phyloP scores from a whole-genome alignment of 2,113 vertebrate species.

The Nipponia nippon region DNA sequence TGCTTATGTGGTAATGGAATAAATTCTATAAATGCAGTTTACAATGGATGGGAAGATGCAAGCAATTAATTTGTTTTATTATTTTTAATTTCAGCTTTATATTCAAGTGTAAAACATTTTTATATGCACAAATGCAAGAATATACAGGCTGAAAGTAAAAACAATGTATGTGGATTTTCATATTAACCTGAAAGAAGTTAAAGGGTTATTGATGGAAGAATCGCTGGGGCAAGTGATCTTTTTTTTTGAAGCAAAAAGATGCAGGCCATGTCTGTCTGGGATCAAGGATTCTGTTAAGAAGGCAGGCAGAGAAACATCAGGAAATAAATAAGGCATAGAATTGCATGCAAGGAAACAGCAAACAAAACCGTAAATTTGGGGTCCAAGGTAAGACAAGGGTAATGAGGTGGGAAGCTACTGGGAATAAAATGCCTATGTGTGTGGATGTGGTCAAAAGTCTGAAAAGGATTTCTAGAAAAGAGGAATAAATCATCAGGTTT shows the following conservation, averaged over 20 bases:
- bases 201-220: background rate
- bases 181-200: background rate
- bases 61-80: background rate
- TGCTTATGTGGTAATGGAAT: background rate
- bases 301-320: background rate
- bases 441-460: background rate
- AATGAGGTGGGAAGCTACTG: background rate
- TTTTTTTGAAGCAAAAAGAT: background rate
- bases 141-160: background rate
- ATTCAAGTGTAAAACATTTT: background rate
- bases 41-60: background rate
- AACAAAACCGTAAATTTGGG: slow-evolving; percentile 1
- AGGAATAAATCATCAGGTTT: background rate
- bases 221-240: background rate
- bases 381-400: background rate
- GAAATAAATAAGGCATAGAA: background rate
- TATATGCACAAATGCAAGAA: background rate
- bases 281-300: background rate
- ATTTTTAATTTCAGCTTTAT: slow-evolving; percentile 3
- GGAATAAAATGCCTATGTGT: background rate
- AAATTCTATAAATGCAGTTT: background rate
- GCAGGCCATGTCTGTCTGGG: background rate
- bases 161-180: background rate
- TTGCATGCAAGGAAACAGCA: background rate
- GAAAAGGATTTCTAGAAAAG: background rate